phyloP scores from a whole-genome alignment of 1,140 invertebrate genomes.

The Drosophila albomicans region DNA sequence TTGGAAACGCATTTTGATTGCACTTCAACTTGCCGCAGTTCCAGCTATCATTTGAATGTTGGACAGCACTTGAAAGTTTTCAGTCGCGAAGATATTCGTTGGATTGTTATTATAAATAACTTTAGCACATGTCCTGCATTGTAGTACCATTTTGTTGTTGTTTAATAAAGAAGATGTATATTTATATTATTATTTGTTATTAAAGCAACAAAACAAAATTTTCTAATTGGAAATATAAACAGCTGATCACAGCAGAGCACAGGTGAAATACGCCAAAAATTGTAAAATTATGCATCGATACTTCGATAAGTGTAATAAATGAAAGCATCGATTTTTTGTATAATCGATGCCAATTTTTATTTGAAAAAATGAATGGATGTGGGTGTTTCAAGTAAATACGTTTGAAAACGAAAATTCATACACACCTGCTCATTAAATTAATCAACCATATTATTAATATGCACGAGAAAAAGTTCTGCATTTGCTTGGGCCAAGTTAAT shows the following conservation, averaged over 20 bases:
- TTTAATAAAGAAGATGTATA: no score
- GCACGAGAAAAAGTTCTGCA: slow-evolving; percentile 10
- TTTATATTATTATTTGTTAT: no score
- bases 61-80: slow-evolving; percentile 43
- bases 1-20: neutral
- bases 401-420: no score
- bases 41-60: slow-evolving; percentile 50
- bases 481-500: slow-evolving; percentile 25
- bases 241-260: no score
- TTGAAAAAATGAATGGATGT: no score
- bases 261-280: no score
- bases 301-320: no score
- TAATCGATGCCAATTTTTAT: no score
- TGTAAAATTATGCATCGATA: no score
- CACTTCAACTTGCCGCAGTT: slow-evolving; percentile 27
- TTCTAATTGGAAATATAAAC: neutral
- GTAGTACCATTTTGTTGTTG: slow-evolving; percentile 45
- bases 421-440: no score
- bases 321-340: no score
- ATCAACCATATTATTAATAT: slow-evolving; percentile 9
- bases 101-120: slow-evolving; percentile 65
- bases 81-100: slow-evolving; percentile 55
- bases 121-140: slow-evolving; percentile 58
- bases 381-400: no score
- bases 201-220: neutral